phyloP scores from a whole-genome alignment of 2,113 vertebrate genomes.

The Carlito syrichta region DNA sequence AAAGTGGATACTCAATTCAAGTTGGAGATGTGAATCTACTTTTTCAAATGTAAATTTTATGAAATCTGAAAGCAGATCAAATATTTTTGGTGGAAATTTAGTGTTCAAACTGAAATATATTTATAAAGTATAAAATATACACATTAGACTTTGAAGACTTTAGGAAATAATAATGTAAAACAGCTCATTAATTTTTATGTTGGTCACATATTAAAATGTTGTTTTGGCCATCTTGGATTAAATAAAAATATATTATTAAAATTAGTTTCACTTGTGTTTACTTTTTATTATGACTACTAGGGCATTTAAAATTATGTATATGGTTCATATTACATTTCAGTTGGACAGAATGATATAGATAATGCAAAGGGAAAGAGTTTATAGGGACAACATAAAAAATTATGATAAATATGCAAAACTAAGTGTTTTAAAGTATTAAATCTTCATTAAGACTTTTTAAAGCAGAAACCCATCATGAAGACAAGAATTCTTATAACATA shows the following conservation, averaged over 20 bases:
- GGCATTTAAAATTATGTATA: background rate
- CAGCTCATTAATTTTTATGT: background rate
- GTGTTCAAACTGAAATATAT: background rate
- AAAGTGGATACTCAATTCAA: background rate
- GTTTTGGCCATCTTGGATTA: background rate
- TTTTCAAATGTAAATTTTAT: slow-evolving; percentile 7
- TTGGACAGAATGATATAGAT: background rate
- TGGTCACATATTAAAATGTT: background rate
- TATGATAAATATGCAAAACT: background rate
- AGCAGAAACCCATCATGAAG: background rate
- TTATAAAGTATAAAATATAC: background rate
- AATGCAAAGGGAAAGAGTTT: background rate
- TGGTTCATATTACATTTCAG: background rate
- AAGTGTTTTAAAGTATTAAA: background rate
- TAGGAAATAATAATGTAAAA: background rate
- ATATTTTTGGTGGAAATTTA: slow-evolving; percentile 9
- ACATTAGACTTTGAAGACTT: background rate
- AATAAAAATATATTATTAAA: background rate
- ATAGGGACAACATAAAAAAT: background rate
- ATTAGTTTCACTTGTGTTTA: background rate
- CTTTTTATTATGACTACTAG: background rate
- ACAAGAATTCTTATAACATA: background rate
- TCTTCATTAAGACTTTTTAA: background rate
- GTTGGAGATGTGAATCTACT: background rate
- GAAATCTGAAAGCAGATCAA: background rate